Evolutionary conservation across 2,113 vertebrate genomes (phyloP).

Genomic region (Acanthisitta chloris): DNA sequence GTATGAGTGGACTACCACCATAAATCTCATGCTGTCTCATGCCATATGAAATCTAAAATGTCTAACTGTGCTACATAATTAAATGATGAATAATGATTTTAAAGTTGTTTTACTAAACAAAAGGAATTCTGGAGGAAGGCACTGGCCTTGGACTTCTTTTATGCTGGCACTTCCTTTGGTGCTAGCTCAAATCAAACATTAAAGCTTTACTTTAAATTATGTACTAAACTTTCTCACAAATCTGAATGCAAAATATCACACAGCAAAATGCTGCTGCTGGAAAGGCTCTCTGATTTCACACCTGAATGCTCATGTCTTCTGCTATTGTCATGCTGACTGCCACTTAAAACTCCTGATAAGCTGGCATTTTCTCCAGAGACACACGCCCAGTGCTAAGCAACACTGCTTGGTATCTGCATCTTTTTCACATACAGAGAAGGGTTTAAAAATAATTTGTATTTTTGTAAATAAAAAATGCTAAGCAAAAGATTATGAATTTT

Average conservation of each 20-base stretch:
- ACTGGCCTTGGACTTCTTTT: background rate
- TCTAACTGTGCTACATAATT: background rate
- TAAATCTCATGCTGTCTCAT: background rate
- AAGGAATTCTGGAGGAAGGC: background rate
- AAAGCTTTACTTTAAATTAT: background rate
- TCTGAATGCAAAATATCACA: background rate
- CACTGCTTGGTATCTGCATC: background rate
- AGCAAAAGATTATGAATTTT: background rate
- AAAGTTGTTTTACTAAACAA: background rate
- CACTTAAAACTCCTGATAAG: background rate
- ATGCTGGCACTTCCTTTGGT: background rate
- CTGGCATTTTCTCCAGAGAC: background rate
- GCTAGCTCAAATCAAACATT: background rate
- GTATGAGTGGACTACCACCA: background rate
- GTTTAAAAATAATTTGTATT: background rate
- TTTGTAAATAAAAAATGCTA: background rate
- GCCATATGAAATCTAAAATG: background rate
- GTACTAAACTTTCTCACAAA: background rate
- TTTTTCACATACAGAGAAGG: background rate
- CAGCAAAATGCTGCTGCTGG: background rate
- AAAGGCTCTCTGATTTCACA: constrained; percentile 9
- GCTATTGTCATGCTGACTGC: background rate
- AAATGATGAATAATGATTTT: background rate
- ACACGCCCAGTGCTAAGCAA: background rate
- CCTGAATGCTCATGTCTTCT: background rate